Evolutionary conservation across 1,140 invertebrate genomes (phyloP), one percentile per base, ranked within the genome.

Genomic region (Pseudachorutes palmiensis): DNA sequence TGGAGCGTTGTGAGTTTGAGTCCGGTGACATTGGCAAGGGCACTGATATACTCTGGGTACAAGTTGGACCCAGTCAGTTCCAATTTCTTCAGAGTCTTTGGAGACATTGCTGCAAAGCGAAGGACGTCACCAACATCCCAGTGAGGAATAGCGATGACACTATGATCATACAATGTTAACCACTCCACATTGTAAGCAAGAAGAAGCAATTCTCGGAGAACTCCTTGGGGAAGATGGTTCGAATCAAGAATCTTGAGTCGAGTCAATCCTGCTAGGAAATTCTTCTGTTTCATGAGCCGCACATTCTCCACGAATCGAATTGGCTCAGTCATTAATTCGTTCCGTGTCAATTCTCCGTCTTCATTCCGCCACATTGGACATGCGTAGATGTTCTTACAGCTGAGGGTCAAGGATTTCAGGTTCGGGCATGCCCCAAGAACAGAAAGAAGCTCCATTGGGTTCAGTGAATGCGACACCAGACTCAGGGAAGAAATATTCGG

Each of bases 181-280:
- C 3, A 9, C 51, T 55, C 24, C 51, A 55, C 14, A 55, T 55
- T 55, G 14, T 14, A 24, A 22, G 14, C 29, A 5, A 14, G 28
- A 9, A 22, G 59, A 9, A 61, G 59, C 5, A 61, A 22, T 9
- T 61, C 59, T 33, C 28, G 32, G 29, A 61, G 59, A 33, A 61
- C 29, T 3, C 29, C 59, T 29, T 14, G 59, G 22, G 59, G 59
- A 5, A 61, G 16, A 28, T 22, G 9, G 24, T 61, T 61, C 5
- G 14, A 22, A 3, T 61, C 32, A 14, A 28, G 12, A 9, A 61
- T 33, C 5, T 22, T 19, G 2, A 61, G 24, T 16, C 5, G 19
- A 14, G 12, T 33, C 14, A 61, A 12, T 33, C 14, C 5, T 28
- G 14, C 19, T 29, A 61, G 29, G 16, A 61, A 12, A 2, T 29